A percentile compares a stretch with the other conserved stretches of the same genome.
Conservation (phyloP, 2,888 invertebrate genomes). For the Drosophila falleni region DNA sequence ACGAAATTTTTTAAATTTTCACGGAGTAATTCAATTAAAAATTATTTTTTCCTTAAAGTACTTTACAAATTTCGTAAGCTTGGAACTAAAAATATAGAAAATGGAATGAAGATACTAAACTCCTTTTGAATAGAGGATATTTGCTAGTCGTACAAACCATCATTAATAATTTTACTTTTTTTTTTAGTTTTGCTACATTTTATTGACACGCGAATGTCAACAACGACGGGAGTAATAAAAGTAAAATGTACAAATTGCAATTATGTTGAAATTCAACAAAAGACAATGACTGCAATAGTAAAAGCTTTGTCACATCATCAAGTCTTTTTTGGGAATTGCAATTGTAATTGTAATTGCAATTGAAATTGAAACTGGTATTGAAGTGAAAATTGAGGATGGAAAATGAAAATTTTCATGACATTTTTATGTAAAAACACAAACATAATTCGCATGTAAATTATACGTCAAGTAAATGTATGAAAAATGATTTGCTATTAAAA, state of each 20-base stretch:
- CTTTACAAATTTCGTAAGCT: no score
- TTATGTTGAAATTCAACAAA: constrained; percentile 34
- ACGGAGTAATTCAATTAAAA: no score
- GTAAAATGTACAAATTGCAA: constrained; percentile 44
- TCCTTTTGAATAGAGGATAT: not conserved
- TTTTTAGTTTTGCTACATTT: constrained; percentile 34
- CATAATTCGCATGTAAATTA: constrained; percentile 11
- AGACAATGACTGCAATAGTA: constrained; percentile 12
- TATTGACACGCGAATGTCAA: constrained; percentile 51
- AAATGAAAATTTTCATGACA: constrained; percentile 1
- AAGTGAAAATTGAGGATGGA: constrained; percentile 27
- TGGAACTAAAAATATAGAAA: not conserved
- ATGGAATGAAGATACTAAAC: not conserved
- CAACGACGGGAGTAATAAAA: constrained; percentile 23
- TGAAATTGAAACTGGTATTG: constrained; percentile 17
- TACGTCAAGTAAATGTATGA: constrained; percentile 17
- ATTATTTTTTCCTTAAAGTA: no score
- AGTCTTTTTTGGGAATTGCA: constrained; percentile 19
- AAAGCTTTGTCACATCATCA: constrained; percentile 36
- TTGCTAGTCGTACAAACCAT: constrained; percentile 3
- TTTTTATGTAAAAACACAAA: not conserved
- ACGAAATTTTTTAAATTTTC: no score
- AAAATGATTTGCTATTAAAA: constrained; percentile 19
- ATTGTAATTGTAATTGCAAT: constrained; percentile 11
- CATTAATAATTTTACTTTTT: not conserved